Base-by-base conservation (phyloP, 2,113 vertebrate genomes). In the Centrocercus urophasianus region DNA sequence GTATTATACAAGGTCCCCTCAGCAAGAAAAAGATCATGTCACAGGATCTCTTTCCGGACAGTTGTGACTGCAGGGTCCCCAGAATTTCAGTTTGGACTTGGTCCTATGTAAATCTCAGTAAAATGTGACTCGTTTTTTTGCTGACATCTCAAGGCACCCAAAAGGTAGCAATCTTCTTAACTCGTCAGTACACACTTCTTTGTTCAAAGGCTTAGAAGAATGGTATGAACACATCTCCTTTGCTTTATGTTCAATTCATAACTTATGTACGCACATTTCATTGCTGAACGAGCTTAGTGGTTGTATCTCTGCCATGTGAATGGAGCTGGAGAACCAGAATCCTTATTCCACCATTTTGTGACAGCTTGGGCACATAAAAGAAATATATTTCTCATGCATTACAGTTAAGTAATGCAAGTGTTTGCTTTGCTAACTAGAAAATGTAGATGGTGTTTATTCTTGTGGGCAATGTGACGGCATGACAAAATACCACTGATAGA, bases 121-220 rank as follows among this genome's bases (percentile, higher is more conserved):
- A 78, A 95, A 86, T 22, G 72, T 88, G 71, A 64, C 72, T 73
- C 42, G 48, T 69, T 90, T 73, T 54, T 73, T 32, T 77, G 60
- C 34, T 90, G 84, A 86, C 36, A 64, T 86, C 91, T 91, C 89
- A 94, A 94, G 90, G 57, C n/a, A 63, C 93, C 30, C 40, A 91
- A 86, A 88, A 15, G 48, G 8, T 42, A 21, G 40, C 52, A 71
- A 76, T 93, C 83, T 77, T 86, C 86, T 92, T 72, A 90, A 67
- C n/a, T 88, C 70, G 69, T 88, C 65, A 56, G 13, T 65, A 78
- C 54, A 69, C 43, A 12, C 86, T 88, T 91, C 40, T 88, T 93
- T 88, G 45, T 73, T 66, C 86, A 89, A 94, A 88, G 61, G 48
- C 65, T 95, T 88, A 76, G 25, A 13, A 80, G 48, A 82, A 8